phyloP scores from a whole-genome alignment of 1,140 invertebrate species.

The Stratiolaelaps scimitus region DNA sequence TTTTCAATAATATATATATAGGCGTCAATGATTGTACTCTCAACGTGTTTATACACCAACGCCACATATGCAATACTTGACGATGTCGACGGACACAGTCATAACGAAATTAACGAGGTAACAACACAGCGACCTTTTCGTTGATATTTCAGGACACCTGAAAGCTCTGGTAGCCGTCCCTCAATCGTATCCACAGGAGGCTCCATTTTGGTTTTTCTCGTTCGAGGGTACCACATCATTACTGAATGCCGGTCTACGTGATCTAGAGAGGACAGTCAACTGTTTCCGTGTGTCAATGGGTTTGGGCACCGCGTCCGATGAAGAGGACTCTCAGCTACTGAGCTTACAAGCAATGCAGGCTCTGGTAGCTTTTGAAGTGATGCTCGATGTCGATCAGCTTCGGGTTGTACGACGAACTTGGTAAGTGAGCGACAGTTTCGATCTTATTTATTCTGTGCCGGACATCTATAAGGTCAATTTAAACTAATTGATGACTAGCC shows the following conservation, averaged over 20 bases:
- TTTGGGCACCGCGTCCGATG: background rate
- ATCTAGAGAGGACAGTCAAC: constrained; percentile 8
- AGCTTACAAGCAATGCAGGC: constrained; percentile 18
- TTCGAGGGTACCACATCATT: constrained; percentile 8
- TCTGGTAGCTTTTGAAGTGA: constrained; percentile 18
- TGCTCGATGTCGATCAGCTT: background rate
- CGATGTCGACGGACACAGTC: background rate
- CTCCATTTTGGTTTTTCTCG: constrained; percentile 26
- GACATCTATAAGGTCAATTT: no score
- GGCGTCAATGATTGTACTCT: no score
- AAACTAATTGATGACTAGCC: no score
- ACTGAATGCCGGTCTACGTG: background rate
- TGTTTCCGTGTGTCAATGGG: background rate
- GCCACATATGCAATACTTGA: constrained; percentile 4
- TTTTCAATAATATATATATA: no score
- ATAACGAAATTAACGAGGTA: background rate
- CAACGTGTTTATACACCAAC: background rate
- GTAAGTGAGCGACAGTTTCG: background rate
- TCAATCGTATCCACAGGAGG: constrained; percentile 13
- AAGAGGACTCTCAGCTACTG: background rate
- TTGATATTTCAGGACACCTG: background rate
- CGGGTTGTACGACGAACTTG: background rate
- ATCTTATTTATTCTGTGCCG: background rate
- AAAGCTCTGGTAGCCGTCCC: constrained; percentile 15
- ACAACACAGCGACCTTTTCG: background rate